These are phyloP conservation scores for Portevinia maculata DNA, from an alignment of 2,888 invertebrate species.

Conservation along the genomic window DNA sequence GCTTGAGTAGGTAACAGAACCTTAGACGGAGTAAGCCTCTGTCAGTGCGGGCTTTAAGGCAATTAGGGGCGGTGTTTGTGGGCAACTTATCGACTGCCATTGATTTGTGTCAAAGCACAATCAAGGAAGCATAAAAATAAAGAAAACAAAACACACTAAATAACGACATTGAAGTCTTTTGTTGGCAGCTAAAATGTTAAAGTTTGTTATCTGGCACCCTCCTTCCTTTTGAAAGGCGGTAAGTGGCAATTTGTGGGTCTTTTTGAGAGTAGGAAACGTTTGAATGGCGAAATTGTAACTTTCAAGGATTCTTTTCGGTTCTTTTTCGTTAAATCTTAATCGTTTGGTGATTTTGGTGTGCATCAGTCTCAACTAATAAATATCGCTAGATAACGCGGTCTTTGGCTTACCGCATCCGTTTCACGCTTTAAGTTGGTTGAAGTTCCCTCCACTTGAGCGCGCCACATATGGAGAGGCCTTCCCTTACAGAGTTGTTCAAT, in stretches of 20 bases:
- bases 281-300: no score
- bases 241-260: slow-evolving; percentile 10
- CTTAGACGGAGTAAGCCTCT: slow-evolving; percentile 34
- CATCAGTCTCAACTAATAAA: no score
- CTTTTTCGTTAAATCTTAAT: no score
- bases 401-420: no score
- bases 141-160: slow-evolving; percentile 49
- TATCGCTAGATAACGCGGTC: no score
- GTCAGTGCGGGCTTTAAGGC: slow-evolving; percentile 24
- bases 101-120: slow-evolving; percentile 51
- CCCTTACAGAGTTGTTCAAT: no score
- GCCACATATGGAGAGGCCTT: no score
- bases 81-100: slow-evolving; percentile 57
- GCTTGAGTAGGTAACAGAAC: slow-evolving; percentile 37
- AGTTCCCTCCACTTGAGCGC: no score
- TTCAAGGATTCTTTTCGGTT: no score
- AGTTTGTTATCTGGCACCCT: slow-evolving; percentile 42
- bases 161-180: slow-evolving; percentile 59
- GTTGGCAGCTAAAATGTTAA: slow-evolving; percentile 37
- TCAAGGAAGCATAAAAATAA: slow-evolving; percentile 23
- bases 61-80: slow-evolving; percentile 67
- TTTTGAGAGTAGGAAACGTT: not conserved
- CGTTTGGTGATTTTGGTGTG: no score
- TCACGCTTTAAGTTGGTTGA: no score
- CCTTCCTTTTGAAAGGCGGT: not conserved